Percentiles rank a stretch among this genome's conserved stretches.
These are phyloP conservation scores for Siniperca knerii DNA, from an alignment of 2,113 vertebrate species.

Conservation along the genomic window DNA sequence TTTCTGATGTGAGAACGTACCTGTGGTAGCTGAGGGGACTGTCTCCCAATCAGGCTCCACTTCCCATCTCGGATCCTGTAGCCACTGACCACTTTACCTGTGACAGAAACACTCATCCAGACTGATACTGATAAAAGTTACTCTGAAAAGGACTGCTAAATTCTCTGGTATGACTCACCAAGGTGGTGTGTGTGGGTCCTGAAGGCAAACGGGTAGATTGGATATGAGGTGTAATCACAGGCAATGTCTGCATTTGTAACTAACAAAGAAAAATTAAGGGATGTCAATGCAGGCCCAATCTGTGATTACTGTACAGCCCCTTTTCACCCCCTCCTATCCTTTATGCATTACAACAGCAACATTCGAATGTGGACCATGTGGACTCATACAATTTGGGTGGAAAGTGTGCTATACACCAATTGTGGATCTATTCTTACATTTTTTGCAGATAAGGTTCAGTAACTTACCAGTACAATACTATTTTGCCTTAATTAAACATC, in stretches of 20 bases:
- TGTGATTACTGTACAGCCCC: background rate
- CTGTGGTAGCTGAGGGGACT: slow-evolving; percentile 97
- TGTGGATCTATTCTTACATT: background rate
- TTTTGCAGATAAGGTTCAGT: background rate
- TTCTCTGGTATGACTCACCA: slow-evolving; percentile 83
- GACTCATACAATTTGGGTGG: background rate
- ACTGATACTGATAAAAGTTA: background rate
- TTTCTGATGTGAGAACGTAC: slow-evolving; percentile 70
- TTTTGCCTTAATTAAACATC: background rate
- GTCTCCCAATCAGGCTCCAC: slow-evolving; percentile 94
- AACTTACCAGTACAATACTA: background rate
- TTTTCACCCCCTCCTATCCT: background rate
- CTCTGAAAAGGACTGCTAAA: background rate
- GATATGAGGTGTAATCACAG: slow-evolving; percentile 90
- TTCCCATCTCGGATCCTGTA: slow-evolving; percentile 94
- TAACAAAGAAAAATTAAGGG: slow-evolving; percentile 67
- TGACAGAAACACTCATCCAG: slow-evolving; percentile 38
- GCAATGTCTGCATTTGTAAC: slow-evolving; percentile 94
- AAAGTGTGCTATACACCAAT: background rate
- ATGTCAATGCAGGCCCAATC: background rate
- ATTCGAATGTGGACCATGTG: background rate
- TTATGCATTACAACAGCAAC: background rate
- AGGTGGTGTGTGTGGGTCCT: slow-evolving; percentile 95
- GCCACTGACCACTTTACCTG: slow-evolving; percentile 96
- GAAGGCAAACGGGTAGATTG: slow-evolving; percentile 97